Percentiles rank a stretch among this genome's conserved stretches.
Conservation (phyloP, 2,888 invertebrate species). For the Dolichomitus sp. region DNA sequence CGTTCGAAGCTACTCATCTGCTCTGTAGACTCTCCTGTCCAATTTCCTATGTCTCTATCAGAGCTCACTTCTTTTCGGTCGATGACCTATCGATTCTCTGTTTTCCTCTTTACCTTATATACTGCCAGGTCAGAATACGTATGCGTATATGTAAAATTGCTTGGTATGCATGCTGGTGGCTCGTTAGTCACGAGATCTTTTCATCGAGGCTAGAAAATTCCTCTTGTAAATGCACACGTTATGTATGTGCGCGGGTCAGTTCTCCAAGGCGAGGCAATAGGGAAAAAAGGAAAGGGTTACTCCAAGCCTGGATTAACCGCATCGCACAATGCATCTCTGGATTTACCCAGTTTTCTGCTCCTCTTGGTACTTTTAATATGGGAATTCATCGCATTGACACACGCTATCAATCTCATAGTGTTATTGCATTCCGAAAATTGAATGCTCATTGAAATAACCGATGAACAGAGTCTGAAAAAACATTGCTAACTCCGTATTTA, state of each 20-base stretch:
- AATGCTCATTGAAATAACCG: neutral
- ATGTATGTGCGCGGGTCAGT: conserved; percentile 11
- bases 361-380: neutral
- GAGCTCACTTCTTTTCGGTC: conserved; percentile 23
- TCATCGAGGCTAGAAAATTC: conserved; percentile 31
- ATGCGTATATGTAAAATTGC: neutral
- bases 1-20: conserved; percentile 17
- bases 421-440: neutral
- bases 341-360: neutral
- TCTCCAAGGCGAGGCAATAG: neutral
- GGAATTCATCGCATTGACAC: conserved; percentile 5
- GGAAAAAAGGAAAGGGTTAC: neutral
- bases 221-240: neutral
- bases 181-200: conserved; percentile 32
- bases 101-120: neutral
- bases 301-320: neutral
- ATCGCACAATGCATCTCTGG: neutral
- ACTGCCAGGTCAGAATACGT: neutral
- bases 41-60: conserved; percentile 9
- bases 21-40: conserved; percentile 1
- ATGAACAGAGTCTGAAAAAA: neutral
- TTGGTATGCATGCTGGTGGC: neutral
- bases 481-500: neutral
- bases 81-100: conserved; percentile 58
- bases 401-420: neutral